phyloP scores from a whole-genome alignment of 2,797 vertebrate species.

The Malurus leucopterus region DNA sequence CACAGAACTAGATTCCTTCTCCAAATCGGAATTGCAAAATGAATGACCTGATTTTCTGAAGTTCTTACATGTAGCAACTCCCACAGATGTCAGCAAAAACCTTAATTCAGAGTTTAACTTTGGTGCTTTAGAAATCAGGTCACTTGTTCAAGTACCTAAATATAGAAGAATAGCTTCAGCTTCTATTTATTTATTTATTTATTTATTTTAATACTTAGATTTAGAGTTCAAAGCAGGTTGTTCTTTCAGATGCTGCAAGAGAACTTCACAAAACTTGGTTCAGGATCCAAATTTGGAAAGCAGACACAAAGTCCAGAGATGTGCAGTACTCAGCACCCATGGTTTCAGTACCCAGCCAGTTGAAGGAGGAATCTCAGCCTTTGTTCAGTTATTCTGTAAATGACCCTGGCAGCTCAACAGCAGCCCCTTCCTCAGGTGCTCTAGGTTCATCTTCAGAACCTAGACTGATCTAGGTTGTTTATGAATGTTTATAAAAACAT shows the following conservation, averaged over 20 bases:
- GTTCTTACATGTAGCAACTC: background rate
- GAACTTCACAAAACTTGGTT: background rate
- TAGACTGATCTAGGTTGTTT: no score
- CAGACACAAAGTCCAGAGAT: background rate
- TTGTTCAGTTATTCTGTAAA: background rate
- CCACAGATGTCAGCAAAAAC: conserved; percentile 14
- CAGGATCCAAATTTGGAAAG: background rate
- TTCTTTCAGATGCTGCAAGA: background rate
- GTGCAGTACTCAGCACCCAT: background rate
- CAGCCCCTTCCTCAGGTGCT: background rate
- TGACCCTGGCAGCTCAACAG: background rate
- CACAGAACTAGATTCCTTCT: background rate
- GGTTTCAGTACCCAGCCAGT: background rate
- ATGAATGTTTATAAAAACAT: no score
- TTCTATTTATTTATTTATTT: background rate
- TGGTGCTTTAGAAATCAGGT: conserved; percentile 15
- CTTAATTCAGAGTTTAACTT: background rate
- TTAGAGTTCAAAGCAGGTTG: background rate
- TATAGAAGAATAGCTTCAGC: background rate
- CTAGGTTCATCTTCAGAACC: background rate
- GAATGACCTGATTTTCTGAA: conserved; percentile 32
- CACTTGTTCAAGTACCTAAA: conserved; percentile 12
- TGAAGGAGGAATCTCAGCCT: background rate
- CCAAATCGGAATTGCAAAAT: background rate
- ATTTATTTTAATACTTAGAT: background rate